Conservation (phyloP, 2,888 invertebrate species). For the Podotricha telesiphe region DNA sequence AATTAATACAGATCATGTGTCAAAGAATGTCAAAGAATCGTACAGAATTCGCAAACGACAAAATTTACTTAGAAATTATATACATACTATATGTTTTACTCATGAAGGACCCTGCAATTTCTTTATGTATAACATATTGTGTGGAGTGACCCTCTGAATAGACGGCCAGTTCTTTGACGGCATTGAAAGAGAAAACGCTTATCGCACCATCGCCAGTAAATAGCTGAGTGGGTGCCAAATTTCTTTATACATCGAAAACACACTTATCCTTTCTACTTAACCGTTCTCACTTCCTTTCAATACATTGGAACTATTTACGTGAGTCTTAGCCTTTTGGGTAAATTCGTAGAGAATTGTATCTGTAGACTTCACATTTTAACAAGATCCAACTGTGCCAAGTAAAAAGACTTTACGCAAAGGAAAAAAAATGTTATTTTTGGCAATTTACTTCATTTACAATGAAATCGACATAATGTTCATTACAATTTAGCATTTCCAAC, state of each 20-base stretch:
- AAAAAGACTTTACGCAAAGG: background rate
- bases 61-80: background rate
- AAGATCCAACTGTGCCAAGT: background rate
- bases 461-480: background rate
- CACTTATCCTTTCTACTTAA: constrained; percentile 76
- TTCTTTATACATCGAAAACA: constrained; percentile 77
- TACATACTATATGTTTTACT: background rate
- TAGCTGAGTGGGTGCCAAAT: constrained; percentile 78
- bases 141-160: constrained; percentile 66
- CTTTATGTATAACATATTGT: constrained; percentile 75
- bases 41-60: background rate
- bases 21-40: too few relatives aligned
- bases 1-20: background rate
- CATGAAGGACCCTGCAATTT: constrained; percentile 52
- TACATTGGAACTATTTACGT: constrained; percentile 33
- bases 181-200: constrained; percentile 81
- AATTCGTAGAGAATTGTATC: constrained; percentile 19
- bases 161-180: constrained; percentile 79
- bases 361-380: constrained; percentile 46
- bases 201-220: constrained; percentile 79
- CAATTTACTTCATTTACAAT: background rate
- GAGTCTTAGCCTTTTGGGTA: constrained; percentile 31
- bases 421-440: background rate
- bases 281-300: constrained; percentile 60
- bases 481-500: too few relatives aligned